These are phyloP conservation scores for Numenius phaeopus DNA, from an alignment of 2,797 vertebrate genomes.

Conservation along the genomic window DNA sequence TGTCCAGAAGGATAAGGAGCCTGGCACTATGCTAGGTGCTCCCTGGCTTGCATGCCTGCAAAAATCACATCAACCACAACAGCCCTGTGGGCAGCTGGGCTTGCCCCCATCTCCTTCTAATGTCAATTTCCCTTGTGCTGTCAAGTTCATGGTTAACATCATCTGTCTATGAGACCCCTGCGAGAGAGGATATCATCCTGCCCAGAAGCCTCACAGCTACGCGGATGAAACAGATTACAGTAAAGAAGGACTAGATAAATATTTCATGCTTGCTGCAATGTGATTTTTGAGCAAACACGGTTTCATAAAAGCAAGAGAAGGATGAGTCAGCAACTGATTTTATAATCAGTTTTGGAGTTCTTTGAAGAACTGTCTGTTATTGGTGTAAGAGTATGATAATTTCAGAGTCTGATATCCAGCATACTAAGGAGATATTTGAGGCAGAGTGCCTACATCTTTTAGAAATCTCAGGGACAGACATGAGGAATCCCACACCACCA, in stretches of 20 bases:
- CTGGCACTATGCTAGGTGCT: accelerated
- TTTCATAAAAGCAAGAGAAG: constrained; percentile 10
- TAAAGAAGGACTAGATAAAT: not conserved
- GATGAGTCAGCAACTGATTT: constrained; percentile 18
- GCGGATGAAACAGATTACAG: not conserved
- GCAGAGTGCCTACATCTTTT: not conserved
- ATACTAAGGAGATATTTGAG: not conserved
- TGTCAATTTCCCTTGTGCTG: not conserved
- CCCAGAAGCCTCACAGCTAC: not conserved
- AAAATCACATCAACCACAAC: not conserved
- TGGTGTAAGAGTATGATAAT: not conserved
- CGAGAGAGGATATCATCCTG: not conserved
- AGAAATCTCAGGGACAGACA: not conserved
- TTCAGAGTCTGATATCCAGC: not conserved
- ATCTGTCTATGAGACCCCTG: not conserved
- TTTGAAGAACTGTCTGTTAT: not conserved
- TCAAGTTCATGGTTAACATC: not conserved
- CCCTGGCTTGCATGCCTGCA: not conserved
- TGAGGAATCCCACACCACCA: not conserved
- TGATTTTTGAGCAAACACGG: not conserved
- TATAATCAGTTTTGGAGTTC: not conserved
- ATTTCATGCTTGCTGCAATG: constrained; percentile 18
- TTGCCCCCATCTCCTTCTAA: not conserved
- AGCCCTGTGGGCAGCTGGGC: accelerated
- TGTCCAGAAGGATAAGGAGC: not conserved